Base-by-base conservation (phyloP, 1,140 invertebrate genomes). In the Lanistes nyassanus region DNA sequence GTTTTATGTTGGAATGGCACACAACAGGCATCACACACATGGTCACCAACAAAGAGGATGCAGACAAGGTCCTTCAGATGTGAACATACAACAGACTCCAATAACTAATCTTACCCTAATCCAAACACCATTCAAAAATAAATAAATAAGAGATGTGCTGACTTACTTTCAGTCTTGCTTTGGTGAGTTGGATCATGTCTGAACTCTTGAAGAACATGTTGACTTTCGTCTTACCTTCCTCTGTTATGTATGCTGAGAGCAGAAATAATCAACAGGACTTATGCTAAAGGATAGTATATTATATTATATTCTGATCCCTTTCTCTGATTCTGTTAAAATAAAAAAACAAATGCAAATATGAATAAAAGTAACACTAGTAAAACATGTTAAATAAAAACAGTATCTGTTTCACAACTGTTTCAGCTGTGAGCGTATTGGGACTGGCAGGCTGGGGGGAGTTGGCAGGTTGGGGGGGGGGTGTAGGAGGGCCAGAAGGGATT, bases 141-240 rank as follows among this genome's bases (percentile, higher is more conserved):
- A 19, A 4, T 62, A 36, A 37, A 23, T 21, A 62, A 73, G 23
- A 26, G 2, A 62, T 31, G 21, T 13, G 47, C 21, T 6, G 11
- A 47, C 77, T 80, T 78, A 88, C 88, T 82, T 87, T 87, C 42
- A 88, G 81, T 77, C 81, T 85, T 2, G 87, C 68, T 72, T 83
- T 88, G 36, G 85, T 86, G 7, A 89, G 37, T 70, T 87, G 85
- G 31, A 88, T 74, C 60, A 78, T 81, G 31, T 87, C 85, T 53
- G 78, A 68, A 66, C 78, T 79, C 73, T 87, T 86, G 75, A 89
- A 89, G 62, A 89, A 80, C 83, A 89, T 85, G 79, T 87, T 88
- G 39, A 86, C 83, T 42, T 83, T 85, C 7, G 82, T 88, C 55
- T 83, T 83, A 9, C 87, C 87, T 70, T 87, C 85, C 31, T 80